Percentiles rank a stretch among this genome's conserved stretches.
Conservation (phyloP, 2,888 invertebrate species). For the Leptinotarsa tumamoca region DNA sequence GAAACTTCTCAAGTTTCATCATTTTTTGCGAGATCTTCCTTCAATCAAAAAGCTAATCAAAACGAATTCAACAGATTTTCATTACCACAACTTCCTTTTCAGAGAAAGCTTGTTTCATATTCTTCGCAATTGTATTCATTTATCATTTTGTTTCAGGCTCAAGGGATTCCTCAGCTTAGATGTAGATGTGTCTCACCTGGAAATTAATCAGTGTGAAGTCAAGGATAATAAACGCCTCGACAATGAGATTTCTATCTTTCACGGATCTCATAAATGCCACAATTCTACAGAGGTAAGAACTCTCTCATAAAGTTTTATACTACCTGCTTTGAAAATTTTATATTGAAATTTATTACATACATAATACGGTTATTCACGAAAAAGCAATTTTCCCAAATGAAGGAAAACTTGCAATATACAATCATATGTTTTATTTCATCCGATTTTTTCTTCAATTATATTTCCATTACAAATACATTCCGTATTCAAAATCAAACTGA, state of each 20-base stretch:
- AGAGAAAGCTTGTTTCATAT: background rate
- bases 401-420: no score
- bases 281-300: conserved; percentile 80
- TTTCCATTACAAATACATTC: no score
- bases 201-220: conserved; percentile 88
- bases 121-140: background rate
- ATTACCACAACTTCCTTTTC: background rate
- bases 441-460: no score
- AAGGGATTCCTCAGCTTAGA: conserved; percentile 79
- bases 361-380: no score
- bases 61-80: background rate
- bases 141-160: conserved; percentile 62
- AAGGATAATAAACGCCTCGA: conserved; percentile 51
- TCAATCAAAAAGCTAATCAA: background rate
- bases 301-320: background rate
- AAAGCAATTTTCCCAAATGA: no score
- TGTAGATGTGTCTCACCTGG: conserved; percentile 82
- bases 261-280: conserved; percentile 92
- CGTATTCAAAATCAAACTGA: no score
- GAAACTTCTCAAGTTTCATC: background rate
- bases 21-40: background rate
- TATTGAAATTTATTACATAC: no score
- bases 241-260: conserved; percentile 82
- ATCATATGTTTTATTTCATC: no score
- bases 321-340: no score